phyloP scores from a whole-genome alignment of 1,140 invertebrate genomes.

The Solenopsis fugax region DNA sequence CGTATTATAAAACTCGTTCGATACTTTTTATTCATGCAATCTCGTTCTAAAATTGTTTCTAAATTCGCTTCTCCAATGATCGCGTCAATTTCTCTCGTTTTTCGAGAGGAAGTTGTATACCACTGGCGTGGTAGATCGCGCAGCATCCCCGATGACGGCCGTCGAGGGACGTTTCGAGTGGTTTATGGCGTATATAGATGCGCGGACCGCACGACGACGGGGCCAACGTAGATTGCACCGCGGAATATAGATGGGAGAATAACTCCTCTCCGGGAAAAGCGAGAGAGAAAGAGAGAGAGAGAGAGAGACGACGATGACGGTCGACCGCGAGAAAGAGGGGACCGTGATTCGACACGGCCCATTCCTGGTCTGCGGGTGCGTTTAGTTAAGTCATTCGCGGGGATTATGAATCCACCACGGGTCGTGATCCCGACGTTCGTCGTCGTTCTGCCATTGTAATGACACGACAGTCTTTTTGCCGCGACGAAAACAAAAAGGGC shows the following conservation, averaged over 20 bases:
- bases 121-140: slow-evolving; percentile 51
- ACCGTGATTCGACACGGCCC: slow-evolving; percentile 76
- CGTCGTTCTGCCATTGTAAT: slow-evolving; percentile 16
- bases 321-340: slow-evolving; percentile 49
- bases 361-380: slow-evolving; percentile 78
- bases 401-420: slow-evolving; percentile 80
- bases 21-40: neutral
- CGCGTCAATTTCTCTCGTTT: neutral
- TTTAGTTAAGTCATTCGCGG: slow-evolving; percentile 82
- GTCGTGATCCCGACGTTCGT: slow-evolving; percentile 67
- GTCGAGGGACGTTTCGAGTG: slow-evolving; percentile 73
- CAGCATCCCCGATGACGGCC: slow-evolving; percentile 58
- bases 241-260: slow-evolving; percentile 79
- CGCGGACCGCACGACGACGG: slow-evolving; percentile 62
- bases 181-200: slow-evolving; percentile 77
- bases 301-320: slow-evolving; percentile 46
- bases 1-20: neutral
- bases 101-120: slow-evolving; percentile 50
- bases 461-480: slow-evolving; percentile 17
- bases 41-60: neutral
- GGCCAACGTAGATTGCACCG: slow-evolving; percentile 72
- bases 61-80: neutral
- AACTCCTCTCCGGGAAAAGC: slow-evolving; percentile 67
- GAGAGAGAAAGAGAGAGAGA: slow-evolving; percentile 32
- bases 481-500: slow-evolving; percentile 68